Percentiles rank a stretch among this genome's conserved stretches.
Conservation (phyloP, 1,140 invertebrate genomes). For the Hycleus cichorii region DNA sequence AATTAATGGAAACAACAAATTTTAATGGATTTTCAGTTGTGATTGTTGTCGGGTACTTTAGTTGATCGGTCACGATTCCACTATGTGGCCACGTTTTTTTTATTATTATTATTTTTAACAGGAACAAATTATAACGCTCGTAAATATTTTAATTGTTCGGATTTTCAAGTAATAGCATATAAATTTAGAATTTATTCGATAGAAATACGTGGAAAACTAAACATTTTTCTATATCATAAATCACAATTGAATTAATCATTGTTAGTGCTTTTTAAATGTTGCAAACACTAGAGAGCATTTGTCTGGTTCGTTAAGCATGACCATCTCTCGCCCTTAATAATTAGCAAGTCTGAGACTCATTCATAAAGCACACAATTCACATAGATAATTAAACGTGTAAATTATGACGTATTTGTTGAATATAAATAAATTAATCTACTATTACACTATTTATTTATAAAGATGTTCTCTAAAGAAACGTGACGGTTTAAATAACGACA, state of each 20-base stretch:
- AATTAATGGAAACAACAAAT: too few relatives aligned
- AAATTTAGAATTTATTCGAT: not conserved
- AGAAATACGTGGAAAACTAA: not conserved
- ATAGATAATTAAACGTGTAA: too few relatives aligned
- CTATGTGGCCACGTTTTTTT: not conserved
- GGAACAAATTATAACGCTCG: not conserved
- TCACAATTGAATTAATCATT: slow-evolving; percentile 15
- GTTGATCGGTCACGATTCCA: too few relatives aligned
- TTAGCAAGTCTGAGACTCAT: slow-evolving; percentile 7
- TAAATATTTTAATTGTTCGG: not conserved
- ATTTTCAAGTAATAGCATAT: not conserved
- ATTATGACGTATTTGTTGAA: too few relatives aligned
- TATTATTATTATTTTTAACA: not conserved
- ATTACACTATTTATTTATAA: too few relatives aligned
- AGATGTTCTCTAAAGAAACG: too few relatives aligned
- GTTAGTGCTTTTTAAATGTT: slow-evolving; percentile 8
- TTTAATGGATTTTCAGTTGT: too few relatives aligned
- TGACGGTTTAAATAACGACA: too few relatives aligned
- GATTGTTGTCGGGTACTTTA: too few relatives aligned
- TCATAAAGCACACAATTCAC: slow-evolving; percentile 5
- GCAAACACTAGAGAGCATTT: slow-evolving; percentile 12
- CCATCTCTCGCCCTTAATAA: slow-evolving; percentile 14
- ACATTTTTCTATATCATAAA: not conserved
- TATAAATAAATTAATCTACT: too few relatives aligned
- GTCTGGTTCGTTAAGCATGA: slow-evolving; percentile 20